Conservation (phyloP, 2,888 invertebrate species). For the Drosophila meridionalis region DNA sequence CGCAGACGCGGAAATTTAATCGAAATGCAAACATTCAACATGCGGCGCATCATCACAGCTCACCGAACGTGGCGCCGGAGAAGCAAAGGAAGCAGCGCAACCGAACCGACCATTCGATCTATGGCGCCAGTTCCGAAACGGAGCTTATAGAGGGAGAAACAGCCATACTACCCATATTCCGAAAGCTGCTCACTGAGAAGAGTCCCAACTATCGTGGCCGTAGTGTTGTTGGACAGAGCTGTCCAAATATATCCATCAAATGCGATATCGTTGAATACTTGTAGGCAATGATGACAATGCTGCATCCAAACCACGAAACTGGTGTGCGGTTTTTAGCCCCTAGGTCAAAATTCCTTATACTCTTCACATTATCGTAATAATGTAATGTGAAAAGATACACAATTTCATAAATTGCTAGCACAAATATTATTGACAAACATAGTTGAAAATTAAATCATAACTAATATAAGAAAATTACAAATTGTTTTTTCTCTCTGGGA, state of each 20-base stretch:
- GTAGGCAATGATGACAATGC: constrained; percentile 85
- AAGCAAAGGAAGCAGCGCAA: constrained; percentile 83
- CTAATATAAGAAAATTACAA: constrained; percentile 25
- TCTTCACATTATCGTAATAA: constrained; percentile 28
- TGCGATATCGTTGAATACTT: constrained; percentile 98
- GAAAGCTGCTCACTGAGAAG: constrained; percentile 94
- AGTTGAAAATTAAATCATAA: constrained; percentile 67
- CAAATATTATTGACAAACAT: constrained; percentile 49
- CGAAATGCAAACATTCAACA: constrained; percentile 82
- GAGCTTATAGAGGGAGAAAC: constrained; percentile 91
- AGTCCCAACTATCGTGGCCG: constrained; percentile 88
- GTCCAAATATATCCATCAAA: constrained; percentile 97
- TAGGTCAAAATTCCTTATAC: constrained; percentile 53
- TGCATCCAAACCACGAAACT: constrained; percentile 14
- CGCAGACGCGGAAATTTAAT: constrained; percentile 81
- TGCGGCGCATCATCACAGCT: constrained; percentile 87
- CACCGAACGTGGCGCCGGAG: constrained; percentile 87
- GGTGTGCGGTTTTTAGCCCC: constrained; percentile 40
- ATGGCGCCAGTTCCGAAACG: constrained; percentile 93
- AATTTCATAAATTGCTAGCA: constrained; percentile 64
- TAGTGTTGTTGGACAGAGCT: constrained; percentile 90
- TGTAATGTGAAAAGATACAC: constrained; percentile 43
- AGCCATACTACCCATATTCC: constrained; percentile 95
- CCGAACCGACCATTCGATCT: constrained; percentile 86
- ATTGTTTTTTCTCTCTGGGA: neutral